Base-by-base conservation (phyloP, 92 coral and sea anemone genomes). In the Parazoanthus darwini region DNA sequence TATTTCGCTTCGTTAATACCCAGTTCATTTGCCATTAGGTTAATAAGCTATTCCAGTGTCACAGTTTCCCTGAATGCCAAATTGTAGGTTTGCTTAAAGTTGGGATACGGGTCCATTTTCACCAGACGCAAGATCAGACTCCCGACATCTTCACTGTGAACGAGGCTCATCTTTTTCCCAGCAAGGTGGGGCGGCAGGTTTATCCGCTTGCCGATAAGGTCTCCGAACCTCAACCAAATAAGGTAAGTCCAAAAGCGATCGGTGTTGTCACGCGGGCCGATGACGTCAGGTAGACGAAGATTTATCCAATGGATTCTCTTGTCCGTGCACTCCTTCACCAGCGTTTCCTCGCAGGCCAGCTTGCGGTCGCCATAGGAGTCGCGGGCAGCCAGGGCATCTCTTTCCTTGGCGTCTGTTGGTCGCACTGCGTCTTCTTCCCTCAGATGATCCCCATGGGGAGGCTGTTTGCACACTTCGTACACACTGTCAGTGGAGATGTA, bases 261-360 rank as follows among this genome's bases (percentile, higher is more conserved):
- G 78, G 98, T 94, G 80, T 92, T 95, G 92, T 97, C 99, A 43
- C 99, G 99, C 88, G 96, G 93, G 36, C 99, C 99, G 44, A 97
- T 91, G 88, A 97, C 95, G 90, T 97, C 99, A 86, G 99, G 99
- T 50, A 97, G 93, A 14, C 99, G 96, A 35, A 97, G 91, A 54
- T 86, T 92, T 58, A 95, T 82, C 88, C 93, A 97, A 48, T 85
- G 93, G 18, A 96, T 85, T 76, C 88, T 86, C 82, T 93, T 85
- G 4, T 46, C 77, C 43, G 90, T 80, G 56, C 89, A 74, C 86
- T 97, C 99, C 72, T 90, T 84, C 85, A 88, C 90, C 3, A 97
- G 90, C 14, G 79, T 91, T 16, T 95, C 99, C 73, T 97, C 99
- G 78, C 99, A 93, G 77, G 66, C 85, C 36, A 96, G 92, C 85